phyloP scores from a whole-genome alignment of 1,140 invertebrate species.

The Trichoplusia ni region DNA sequence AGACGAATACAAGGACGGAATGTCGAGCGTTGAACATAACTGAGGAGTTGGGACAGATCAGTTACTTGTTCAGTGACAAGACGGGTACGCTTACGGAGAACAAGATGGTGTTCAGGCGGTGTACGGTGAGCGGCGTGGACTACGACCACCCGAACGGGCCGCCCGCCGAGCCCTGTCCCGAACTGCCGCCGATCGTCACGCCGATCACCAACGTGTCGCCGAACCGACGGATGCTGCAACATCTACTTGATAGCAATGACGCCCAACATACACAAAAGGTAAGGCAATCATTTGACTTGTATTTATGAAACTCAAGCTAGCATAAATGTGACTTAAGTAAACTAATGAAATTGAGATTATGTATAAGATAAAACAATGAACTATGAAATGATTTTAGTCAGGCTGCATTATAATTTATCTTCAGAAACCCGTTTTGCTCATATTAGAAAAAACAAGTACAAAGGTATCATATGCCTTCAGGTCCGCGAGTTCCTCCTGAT shows the following conservation, averaged over 20 bases:
- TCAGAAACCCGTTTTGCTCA: too few species aligned
- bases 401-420: too few species aligned
- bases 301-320: too few species aligned
- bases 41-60: slow-evolving; percentile 97
- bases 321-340: too few species aligned
- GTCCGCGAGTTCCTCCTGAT: slow-evolving; percentile 96
- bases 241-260: slow-evolving; percentile 75
- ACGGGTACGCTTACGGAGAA: slow-evolving; percentile 99
- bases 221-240: slow-evolving; percentile 86
- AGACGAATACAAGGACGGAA: slow-evolving; percentile 93
- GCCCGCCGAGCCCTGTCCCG: slow-evolving; percentile 75
- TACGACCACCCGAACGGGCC: slow-evolving; percentile 90
- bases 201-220: slow-evolving; percentile 82
- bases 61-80: slow-evolving; percentile 98
- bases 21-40: slow-evolving; percentile 98
- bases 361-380: too few species aligned
- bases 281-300: not conserved
- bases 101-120: slow-evolving; percentile 97
- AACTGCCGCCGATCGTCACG: slow-evolving; percentile 81
- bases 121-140: slow-evolving; percentile 93
- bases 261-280: slow-evolving; percentile 73
- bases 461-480: slow-evolving; percentile 34
- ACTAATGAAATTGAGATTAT: too few species aligned
- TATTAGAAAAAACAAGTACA: too few species aligned
- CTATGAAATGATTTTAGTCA: too few species aligned